Evolutionary conservation across 2,888 invertebrate species (phyloP).

Genomic region (Oxyscelio sp.): DNA sequence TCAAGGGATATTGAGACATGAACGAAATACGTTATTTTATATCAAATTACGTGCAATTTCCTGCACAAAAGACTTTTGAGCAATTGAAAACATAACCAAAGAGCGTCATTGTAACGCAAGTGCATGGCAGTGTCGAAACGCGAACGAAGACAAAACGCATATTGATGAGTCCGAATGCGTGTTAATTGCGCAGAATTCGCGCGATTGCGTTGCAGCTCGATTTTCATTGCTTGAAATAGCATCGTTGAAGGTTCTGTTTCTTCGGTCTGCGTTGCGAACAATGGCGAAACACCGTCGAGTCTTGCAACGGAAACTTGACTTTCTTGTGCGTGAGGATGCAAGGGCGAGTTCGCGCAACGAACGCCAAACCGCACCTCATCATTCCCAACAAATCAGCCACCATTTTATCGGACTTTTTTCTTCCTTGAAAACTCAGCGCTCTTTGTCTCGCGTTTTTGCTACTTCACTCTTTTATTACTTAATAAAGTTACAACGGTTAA

Average conservation of each 20-base stretch:
- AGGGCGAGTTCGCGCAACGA: conserved; percentile 71
- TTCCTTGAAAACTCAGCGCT: conserved; percentile 26
- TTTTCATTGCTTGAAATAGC: conserved; percentile 69
- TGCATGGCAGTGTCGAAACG: conserved; percentile 13
- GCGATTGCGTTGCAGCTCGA: conserved; percentile 49
- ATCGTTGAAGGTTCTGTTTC: conserved; percentile 69
- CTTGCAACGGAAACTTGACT: conserved; percentile 73
- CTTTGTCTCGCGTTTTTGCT: conserved; percentile 37
- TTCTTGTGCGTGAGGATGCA: conserved; percentile 72
- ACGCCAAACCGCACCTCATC: conserved; percentile 61
- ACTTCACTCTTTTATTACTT: conserved; percentile 29
- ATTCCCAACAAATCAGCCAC: conserved; percentile 57
- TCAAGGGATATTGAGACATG: too few relatives aligned
- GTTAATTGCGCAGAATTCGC: conserved; percentile 55
- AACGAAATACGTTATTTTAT: too few relatives aligned
- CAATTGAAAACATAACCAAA: conserved; percentile 1
- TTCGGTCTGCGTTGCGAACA: conserved; percentile 63
- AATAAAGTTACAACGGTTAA: conserved; percentile 23
- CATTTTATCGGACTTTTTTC: conserved; percentile 46
- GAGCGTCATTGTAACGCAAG: background rate
- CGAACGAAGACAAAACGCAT: conserved; percentile 40
- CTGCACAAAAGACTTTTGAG: background rate
- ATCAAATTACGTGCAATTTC: background rate
- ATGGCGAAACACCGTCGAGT: conserved; percentile 69
- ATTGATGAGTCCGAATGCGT: conserved; percentile 33